Evolutionary conservation across 2,888 invertebrate genomes (phyloP).

Genomic region (Tipula helvola): DNA sequence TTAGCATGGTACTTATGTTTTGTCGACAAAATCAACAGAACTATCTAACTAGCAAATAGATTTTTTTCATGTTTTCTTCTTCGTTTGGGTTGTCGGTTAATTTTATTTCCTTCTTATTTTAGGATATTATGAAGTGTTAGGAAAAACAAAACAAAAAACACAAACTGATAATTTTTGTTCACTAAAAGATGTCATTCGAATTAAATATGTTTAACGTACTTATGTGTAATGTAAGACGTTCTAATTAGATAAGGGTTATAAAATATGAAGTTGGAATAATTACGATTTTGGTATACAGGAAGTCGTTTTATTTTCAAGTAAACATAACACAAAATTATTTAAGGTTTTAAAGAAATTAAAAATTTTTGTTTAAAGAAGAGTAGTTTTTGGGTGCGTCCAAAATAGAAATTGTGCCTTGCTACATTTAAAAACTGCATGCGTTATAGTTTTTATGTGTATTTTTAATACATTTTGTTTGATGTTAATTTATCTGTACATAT

Average conservation of each 20-base stretch:
- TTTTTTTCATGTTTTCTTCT: background rate
- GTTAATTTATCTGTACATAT: no score
- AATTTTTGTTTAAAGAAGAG: no score
- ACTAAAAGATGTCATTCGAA: background rate
- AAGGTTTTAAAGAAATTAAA: background rate
- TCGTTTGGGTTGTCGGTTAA: background rate
- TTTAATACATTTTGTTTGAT: no score
- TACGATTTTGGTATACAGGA: background rate
- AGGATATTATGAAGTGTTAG: background rate
- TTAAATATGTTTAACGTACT: background rate
- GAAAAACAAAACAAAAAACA: background rate
- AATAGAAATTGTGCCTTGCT: no score
- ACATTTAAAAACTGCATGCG: no score
- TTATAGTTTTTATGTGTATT: no score
- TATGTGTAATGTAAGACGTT: background rate
- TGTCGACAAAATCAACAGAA: background rate
- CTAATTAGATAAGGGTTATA: background rate
- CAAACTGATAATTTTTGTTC: background rate
- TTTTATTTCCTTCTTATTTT: background rate
- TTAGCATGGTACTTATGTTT: background rate
- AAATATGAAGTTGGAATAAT: background rate
- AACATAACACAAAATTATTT: background rate
- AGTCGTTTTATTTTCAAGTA: background rate
- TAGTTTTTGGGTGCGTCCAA: no score
- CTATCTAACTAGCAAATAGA: background rate